Evolutionary conservation across 2,113 vertebrate species (phyloP).

Genomic region (Coptodon bakossiorum): DNA sequence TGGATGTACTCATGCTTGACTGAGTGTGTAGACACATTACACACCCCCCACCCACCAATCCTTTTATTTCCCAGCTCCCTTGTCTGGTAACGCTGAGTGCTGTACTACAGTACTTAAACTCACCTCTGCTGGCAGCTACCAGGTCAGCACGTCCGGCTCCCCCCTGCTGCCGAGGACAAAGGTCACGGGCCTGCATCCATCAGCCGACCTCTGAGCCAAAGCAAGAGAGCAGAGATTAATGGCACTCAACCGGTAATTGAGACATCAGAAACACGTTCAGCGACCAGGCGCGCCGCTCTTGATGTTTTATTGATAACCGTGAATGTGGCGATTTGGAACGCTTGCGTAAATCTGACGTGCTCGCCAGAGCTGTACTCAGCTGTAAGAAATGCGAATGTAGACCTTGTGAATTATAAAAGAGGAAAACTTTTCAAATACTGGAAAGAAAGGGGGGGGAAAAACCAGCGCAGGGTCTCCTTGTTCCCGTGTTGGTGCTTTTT

Average conservation of each 20-base stretch:
- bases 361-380: not conserved
- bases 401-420: constrained; percentile 38
- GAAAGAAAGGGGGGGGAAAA: not conserved
- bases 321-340: constrained; percentile 37
- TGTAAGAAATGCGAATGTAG: constrained; percentile 25
- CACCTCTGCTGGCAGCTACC: not conserved
- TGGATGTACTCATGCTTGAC: constrained; percentile 58
- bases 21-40: constrained; percentile 54
- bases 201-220: constrained; percentile 32
- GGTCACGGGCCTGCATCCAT: constrained; percentile 40
- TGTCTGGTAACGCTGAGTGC: constrained; percentile 37
- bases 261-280: constrained; percentile 49
- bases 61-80: constrained; percentile 4
- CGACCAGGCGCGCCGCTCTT: constrained; percentile 11
- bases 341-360: constrained; percentile 19
- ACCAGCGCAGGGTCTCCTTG: not conserved
- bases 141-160: constrained; percentile 2
- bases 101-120: constrained; percentile 50
- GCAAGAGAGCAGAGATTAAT: constrained; percentile 47
- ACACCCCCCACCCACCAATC: not conserved
- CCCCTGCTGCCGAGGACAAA: constrained; percentile 11
- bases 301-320: constrained; percentile 61
- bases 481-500: not conserved
- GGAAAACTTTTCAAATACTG: not conserved
- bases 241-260: constrained; percentile 52